Conservation (phyloP, 2,797 vertebrate genomes). For the Amblyraja radiata region DNA sequence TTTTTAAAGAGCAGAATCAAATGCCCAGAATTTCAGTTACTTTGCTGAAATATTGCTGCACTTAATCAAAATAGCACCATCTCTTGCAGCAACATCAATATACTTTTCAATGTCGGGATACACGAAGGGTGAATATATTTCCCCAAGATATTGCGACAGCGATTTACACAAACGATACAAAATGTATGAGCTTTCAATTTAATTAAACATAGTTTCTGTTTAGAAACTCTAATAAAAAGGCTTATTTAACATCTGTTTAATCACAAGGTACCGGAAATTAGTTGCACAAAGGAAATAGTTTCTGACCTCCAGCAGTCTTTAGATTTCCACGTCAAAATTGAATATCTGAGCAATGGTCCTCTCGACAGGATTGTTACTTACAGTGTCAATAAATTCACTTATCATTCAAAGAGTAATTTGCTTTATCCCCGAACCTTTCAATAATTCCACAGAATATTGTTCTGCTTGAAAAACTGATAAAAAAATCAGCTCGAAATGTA, state of each 20-base stretch:
- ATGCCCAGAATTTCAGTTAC: not conserved
- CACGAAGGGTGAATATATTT: not conserved
- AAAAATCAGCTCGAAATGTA: not conserved
- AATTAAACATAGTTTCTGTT: not conserved
- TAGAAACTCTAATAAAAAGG: not conserved
- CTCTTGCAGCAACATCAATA: constrained; percentile 1
- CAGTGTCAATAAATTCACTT: not conserved
- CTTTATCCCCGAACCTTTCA: not conserved
- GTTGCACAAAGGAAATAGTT: not conserved
- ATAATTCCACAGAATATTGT: not conserved
- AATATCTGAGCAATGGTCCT: not conserved
- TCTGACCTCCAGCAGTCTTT: too few species aligned
- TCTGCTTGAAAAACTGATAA: not conserved
- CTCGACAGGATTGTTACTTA: not conserved
- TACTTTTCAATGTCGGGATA: not conserved
- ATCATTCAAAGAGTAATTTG: not conserved
- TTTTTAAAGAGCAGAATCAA: not conserved
- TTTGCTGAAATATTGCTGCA: not conserved
- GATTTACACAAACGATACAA: not conserved
- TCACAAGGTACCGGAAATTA: not conserved
- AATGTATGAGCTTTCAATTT: not conserved
- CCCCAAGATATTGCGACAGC: not conserved
- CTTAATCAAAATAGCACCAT: not conserved
- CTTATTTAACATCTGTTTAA: not conserved
- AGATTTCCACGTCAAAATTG: too few species aligned